These are phyloP conservation scores for Zhuqinia jingwanae DNA, from an alignment of 2,888 invertebrate genomes.

Conservation along the genomic window DNA sequence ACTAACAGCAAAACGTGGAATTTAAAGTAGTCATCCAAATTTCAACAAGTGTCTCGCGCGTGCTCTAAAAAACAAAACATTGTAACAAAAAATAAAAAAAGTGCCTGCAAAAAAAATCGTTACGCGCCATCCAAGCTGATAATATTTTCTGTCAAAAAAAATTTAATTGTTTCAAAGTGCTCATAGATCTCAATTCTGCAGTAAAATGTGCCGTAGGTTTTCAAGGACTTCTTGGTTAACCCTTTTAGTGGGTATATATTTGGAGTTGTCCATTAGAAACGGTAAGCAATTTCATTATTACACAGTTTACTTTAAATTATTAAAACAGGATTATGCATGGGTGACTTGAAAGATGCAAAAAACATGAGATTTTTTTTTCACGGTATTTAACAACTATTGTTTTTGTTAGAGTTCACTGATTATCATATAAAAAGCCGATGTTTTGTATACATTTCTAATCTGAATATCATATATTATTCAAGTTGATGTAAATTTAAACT, in stretches of 20 bases:
- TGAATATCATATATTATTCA: too few relatives aligned
- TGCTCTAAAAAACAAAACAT: conserved; percentile 9
- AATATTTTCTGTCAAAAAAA: neutral
- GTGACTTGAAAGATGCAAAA: too few relatives aligned
- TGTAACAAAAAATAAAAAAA: neutral
- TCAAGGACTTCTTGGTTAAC: conserved; percentile 52
- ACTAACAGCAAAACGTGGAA: neutral
- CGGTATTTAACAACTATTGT: too few relatives aligned
- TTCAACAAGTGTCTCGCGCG: neutral
- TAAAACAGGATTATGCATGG: too few relatives aligned
- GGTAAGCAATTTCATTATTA: conserved; percentile 50
- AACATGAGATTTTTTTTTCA: too few relatives aligned
- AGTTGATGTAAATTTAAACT: too few relatives aligned
- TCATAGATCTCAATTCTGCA: conserved; percentile 36
- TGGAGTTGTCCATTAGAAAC: conserved; percentile 44
- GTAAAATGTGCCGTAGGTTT: conserved; percentile 60
- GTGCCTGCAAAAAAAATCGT: neutral
- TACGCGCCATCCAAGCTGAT: too few relatives aligned
- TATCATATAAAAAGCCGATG: too few relatives aligned
- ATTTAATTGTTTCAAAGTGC: neutral
- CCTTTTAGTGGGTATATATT: conserved; percentile 32
- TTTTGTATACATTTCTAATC: too few relatives aligned
- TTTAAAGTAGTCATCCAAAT: neutral
- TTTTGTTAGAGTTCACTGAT: too few relatives aligned
- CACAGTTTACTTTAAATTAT: neutral